phyloP scores from a whole-genome alignment of 2,113 vertebrate genomes.

The Sarotherodon lohbergeri region DNA sequence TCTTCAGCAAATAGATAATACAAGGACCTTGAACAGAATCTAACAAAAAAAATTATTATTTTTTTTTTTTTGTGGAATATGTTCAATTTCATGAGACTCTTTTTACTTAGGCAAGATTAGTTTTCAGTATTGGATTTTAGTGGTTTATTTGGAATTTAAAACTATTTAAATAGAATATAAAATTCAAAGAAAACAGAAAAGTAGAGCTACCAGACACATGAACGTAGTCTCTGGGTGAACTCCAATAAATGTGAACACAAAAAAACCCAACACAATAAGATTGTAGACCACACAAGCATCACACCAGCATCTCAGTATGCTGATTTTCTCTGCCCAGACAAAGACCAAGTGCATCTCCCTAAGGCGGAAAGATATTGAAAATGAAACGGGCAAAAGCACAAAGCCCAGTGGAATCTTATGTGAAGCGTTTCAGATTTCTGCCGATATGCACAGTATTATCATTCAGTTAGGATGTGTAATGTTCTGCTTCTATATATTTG shows the following conservation, averaged over 20 bases:
- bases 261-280: not conserved
- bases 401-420: conserved; percentile 41
- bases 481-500: conserved; percentile 35
- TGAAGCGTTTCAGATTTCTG: conserved; percentile 59
- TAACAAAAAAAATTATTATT: fast-evolving
- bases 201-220: not conserved
- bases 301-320: not conserved
- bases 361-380: conserved; percentile 60
- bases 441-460: conserved; percentile 55
- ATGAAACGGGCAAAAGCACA: conserved; percentile 50
- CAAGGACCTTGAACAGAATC: not conserved
- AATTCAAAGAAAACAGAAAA: not conserved
- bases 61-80: not conserved
- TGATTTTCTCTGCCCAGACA: conserved; percentile 26
- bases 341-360: conserved; percentile 46
- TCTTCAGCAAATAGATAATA: not conserved
- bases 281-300: conserved; percentile 13
- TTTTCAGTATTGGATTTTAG: not conserved
- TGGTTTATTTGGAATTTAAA: not conserved
- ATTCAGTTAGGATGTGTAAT: conserved; percentile 53
- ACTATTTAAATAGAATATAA: not conserved
- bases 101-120: not conserved
- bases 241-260: not conserved
- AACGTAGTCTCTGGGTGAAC: not conserved
- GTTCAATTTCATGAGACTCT: not conserved